Conservation (phyloP, 1,140 invertebrate species). For the Anoplolepis gracilipes region DNA sequence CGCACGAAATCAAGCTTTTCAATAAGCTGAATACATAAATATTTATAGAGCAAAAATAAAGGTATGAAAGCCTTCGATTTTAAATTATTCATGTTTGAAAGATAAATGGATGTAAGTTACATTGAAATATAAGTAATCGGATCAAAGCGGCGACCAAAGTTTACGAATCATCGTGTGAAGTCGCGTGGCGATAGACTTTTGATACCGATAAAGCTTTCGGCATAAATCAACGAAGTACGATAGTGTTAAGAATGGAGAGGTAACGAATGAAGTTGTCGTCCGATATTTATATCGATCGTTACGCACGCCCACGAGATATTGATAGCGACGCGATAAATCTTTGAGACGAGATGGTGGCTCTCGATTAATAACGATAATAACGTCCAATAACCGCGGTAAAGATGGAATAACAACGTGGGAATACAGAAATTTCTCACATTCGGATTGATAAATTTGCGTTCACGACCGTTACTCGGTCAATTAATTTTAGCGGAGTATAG, state of each 20-base stretch:
- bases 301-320: conserved; percentile 45
- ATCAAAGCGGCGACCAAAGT: conserved; percentile 14
- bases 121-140: conserved; percentile 30
- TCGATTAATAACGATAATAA: conserved; percentile 4
- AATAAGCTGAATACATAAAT: not conserved
- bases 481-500: conserved; percentile 37
- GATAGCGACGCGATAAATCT: conserved; percentile 37
- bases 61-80: not conserved
- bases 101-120: conserved; percentile 22
- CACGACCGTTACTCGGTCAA: not conserved
- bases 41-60: not conserved
- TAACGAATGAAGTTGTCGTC: conserved; percentile 41
- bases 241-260: conserved; percentile 10
- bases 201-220: conserved; percentile 9
- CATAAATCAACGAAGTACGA: conserved; percentile 31
- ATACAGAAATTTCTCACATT: not conserved
- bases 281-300: conserved; percentile 55
- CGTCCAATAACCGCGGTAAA: not conserved
- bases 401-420: conserved; percentile 9
- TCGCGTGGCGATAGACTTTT: conserved; percentile 31
- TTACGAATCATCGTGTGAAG: conserved; percentile 11
- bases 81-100: conserved; percentile 11
- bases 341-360: not conserved
- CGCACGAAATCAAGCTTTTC: not conserved
- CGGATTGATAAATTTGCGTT: conserved; percentile 13